These are phyloP conservation scores for Halichoerus grypus DNA, from an alignment of 2,113 vertebrate genomes.

Conservation along the genomic window DNA sequence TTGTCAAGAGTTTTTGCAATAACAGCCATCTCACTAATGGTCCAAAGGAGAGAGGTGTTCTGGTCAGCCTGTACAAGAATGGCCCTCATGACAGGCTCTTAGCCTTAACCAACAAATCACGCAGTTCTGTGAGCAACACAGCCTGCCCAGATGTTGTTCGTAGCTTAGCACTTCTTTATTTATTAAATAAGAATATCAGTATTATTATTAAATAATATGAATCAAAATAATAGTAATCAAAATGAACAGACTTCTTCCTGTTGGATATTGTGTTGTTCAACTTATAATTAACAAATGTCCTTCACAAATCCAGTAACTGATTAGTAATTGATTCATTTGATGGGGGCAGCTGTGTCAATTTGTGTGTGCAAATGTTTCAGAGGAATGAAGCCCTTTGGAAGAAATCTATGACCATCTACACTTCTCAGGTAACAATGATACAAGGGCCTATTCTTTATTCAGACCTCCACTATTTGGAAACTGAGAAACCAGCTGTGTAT, in stretches of 20 bases:
- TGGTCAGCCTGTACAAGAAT: neutral
- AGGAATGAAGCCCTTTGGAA: conserved; percentile 6
- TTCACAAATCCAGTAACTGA: neutral
- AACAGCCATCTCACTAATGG: neutral
- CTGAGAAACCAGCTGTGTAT: neutral
- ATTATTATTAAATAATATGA: neutral
- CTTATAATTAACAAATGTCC: neutral
- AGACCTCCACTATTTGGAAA: too few species aligned
- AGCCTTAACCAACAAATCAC: neutral
- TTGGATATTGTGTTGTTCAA: conserved; percentile 35
- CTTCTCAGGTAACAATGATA: neutral
- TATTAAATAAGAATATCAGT: neutral
- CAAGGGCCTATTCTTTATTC: neutral
- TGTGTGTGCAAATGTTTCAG: neutral
- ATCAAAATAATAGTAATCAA: conserved; percentile 11
- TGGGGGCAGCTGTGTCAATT: neutral
- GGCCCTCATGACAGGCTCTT: neutral
- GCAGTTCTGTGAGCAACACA: neutral
- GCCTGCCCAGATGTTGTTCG: neutral
- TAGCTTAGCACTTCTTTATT: neutral
- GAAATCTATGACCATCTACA: neutral
- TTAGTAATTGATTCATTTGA: neutral
- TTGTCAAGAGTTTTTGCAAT: neutral
- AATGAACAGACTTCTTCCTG: neutral
- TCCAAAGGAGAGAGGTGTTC: neutral